Conservation (phyloP, 2,797 vertebrate species). For the Nyctalus aviator region DNA sequence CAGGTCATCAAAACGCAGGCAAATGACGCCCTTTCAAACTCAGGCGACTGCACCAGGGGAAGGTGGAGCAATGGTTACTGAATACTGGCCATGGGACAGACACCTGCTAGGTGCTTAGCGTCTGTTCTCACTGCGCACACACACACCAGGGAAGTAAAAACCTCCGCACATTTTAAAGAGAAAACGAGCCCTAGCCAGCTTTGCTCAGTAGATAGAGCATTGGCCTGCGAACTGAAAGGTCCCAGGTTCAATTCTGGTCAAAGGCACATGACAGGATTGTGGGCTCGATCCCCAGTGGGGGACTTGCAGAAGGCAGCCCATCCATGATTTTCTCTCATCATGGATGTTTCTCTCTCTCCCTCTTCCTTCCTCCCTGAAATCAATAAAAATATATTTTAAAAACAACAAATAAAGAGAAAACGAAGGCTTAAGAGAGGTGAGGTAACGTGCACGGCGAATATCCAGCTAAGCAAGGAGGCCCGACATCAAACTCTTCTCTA, state of each 20-base stretch:
- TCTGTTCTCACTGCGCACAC: neutral
- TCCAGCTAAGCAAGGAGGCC: neutral
- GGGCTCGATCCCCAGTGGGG: no score
- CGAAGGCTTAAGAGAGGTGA: neutral
- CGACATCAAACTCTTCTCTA: neutral
- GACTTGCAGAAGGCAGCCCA: no score
- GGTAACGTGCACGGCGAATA: neutral
- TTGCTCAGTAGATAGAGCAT: no score
- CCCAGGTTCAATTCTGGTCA: no score
- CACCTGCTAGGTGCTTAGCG: no score
- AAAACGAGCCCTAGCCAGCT: no score
- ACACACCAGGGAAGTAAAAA: neutral
- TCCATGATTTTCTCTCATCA: no score
- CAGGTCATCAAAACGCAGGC: neutral
- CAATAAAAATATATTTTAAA: no score
- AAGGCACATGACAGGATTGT: no score
- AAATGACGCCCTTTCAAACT: neutral
- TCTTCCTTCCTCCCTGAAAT: no score
- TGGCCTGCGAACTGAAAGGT: no score
- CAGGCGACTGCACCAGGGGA: neutral
- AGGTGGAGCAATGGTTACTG: neutral
- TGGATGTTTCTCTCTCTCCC: no score
- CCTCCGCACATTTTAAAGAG: neutral
- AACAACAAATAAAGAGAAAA: neutral
- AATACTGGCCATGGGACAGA: neutral